These are phyloP conservation scores for Scaptomyza pallida DNA, from an alignment of 1,140 invertebrate species.

Conservation along the genomic window DNA sequence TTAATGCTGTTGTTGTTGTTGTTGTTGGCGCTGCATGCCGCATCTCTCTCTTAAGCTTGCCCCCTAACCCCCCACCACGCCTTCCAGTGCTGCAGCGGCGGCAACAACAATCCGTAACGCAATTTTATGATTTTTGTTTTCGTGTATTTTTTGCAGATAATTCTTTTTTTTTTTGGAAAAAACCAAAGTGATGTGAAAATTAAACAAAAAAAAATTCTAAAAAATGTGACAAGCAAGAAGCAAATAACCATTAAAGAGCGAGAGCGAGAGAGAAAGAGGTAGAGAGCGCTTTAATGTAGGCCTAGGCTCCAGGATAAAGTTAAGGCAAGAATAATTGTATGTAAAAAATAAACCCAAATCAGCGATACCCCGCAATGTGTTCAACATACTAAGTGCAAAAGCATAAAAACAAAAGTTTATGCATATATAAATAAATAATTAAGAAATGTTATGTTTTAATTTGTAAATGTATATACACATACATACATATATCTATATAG, in stretches of 20 bases:
- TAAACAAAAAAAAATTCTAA: not conserved
- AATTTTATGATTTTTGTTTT: conserved; percentile 45
- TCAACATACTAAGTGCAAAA: conserved; percentile 38
- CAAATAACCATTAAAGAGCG: conserved; percentile 14
- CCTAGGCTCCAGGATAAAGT: conserved; percentile 33
- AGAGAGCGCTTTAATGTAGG: conserved; percentile 13
- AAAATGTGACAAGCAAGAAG: conserved; percentile 23
- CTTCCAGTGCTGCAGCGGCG: not conserved
- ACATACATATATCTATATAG: conserved; percentile 14
- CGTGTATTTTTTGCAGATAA: conserved; percentile 43
- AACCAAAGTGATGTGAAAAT: conserved; percentile 13
- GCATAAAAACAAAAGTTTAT: conserved; percentile 1
- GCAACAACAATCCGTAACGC: conserved; percentile 39
- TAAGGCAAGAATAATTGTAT: conserved; percentile 16
- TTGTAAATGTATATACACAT: conserved; percentile 13
- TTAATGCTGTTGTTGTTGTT: conserved; percentile 23
- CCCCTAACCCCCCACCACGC: not conserved
- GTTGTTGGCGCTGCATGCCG: conserved; percentile 7
- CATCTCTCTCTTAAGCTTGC: not conserved
- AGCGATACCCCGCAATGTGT: conserved; percentile 51
- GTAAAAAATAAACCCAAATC: conserved; percentile 17
- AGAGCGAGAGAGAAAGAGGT: not conserved
- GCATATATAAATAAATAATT: not conserved
- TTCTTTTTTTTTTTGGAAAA: too few relatives aligned
- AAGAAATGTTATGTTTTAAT: conserved; percentile 11